Evolutionary conservation across 1,140 invertebrate genomes (phyloP).

Genomic region (Drosophila malerkotliana): DNA sequence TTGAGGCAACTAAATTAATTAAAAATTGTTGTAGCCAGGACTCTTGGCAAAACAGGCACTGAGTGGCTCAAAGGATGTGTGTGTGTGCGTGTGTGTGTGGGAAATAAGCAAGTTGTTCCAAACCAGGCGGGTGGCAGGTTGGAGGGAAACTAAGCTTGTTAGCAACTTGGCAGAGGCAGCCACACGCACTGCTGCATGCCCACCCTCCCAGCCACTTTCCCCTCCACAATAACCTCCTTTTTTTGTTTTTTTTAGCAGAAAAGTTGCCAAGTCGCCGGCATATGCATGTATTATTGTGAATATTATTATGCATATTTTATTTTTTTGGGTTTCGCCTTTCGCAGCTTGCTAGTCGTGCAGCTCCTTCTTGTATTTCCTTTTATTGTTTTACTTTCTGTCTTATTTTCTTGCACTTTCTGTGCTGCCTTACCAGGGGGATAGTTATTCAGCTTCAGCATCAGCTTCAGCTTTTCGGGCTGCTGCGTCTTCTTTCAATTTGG

Average conservation of each 20-base stretch:
- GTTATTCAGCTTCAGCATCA: slow-evolving; percentile 18
- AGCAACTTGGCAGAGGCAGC: slow-evolving; percentile 69
- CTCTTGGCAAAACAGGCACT: slow-evolving; percentile 1
- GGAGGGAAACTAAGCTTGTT: slow-evolving; percentile 74
- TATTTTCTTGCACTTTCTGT: slow-evolving; percentile 54
- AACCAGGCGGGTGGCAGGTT: neutral
- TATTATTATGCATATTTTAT: slow-evolving; percentile 79
- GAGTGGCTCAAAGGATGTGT: slow-evolving; percentile 6
- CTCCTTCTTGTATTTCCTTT: slow-evolving; percentile 2
- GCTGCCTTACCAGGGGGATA: slow-evolving; percentile 2
- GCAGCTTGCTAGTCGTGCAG: neutral
- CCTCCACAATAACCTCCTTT: neutral
- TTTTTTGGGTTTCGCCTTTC: slow-evolving; percentile 37
- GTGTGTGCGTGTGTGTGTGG: slow-evolving; percentile 18
- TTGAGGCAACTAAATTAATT: slow-evolving; percentile 67
- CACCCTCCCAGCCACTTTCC: too few relatives aligned
- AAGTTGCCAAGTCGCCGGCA: slow-evolving; percentile 41
- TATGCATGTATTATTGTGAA: slow-evolving; percentile 70
- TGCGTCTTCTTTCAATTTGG: slow-evolving; percentile 63
- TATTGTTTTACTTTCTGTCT: slow-evolving; percentile 15
- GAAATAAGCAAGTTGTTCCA: slow-evolving; percentile 54
- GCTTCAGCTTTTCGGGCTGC: slow-evolving; percentile 54
- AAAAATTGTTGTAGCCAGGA: slow-evolving; percentile 43
- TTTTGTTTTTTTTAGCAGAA: neutral
- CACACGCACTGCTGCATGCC: slow-evolving; percentile 47